These are phyloP conservation scores for Luffia ferchaultella DNA, from an alignment of 2,888 invertebrate species.

Conservation along the genomic window DNA sequence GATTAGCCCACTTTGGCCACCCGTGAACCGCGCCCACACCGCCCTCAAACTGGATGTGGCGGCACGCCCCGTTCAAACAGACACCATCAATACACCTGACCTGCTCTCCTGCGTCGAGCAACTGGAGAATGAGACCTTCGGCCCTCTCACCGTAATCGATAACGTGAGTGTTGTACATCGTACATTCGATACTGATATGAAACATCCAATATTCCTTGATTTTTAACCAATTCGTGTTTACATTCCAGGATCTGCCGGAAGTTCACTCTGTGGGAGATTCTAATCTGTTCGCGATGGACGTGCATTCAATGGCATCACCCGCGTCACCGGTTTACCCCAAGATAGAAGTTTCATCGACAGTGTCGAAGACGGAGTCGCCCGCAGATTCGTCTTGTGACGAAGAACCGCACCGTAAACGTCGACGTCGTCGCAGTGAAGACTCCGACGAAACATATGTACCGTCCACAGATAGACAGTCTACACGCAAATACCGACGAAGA, in stretches of 20 bases:
- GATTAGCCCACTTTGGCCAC: neutral
- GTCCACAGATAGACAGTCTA: slow-evolving; percentile 28
- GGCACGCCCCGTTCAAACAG: slow-evolving; percentile 25
- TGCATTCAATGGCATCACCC: neutral
- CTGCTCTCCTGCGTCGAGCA: slow-evolving; percentile 52
- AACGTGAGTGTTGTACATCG: slow-evolving; percentile 14
- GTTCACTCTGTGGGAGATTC: neutral
- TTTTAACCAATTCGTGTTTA: neutral
- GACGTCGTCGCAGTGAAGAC: slow-evolving; percentile 42
- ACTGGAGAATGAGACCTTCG: slow-evolving; percentile 44
- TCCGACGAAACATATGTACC: slow-evolving; percentile 55
- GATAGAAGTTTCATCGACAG: slow-evolving; percentile 32
- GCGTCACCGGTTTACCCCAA: slow-evolving; percentile 15
- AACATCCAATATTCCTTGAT: neutral
- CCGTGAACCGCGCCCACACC: neutral
- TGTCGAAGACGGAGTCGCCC: slow-evolving; percentile 49
- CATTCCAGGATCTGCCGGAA: slow-evolving; percentile 1
- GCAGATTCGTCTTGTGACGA: slow-evolving; percentile 48
- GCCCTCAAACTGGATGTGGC: slow-evolving; percentile 39
- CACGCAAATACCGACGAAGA: slow-evolving; percentile 38
- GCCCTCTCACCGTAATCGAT: slow-evolving; percentile 28
- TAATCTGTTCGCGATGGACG: neutral
- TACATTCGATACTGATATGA: neutral
- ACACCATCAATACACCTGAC: slow-evolving; percentile 52
- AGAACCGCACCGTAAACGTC: slow-evolving; percentile 23